A percentile compares a stretch with the other conserved stretches of the same genome.
Conservation (phyloP, 2,888 invertebrate species). For the Eulithis prunata region DNA sequence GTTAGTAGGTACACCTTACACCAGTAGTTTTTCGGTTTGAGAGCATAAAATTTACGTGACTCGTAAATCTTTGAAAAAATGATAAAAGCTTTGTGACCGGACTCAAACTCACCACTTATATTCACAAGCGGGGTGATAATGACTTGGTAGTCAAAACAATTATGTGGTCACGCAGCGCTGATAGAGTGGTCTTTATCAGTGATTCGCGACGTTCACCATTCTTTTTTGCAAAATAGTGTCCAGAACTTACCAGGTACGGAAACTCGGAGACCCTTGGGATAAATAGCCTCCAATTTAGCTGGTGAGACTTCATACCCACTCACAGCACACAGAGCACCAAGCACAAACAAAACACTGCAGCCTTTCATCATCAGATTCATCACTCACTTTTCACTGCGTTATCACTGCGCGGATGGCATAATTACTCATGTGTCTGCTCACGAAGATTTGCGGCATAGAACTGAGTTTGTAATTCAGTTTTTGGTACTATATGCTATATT, state of each 20-base stretch:
- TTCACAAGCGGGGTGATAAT: too few species aligned
- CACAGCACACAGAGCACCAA: conserved; percentile 35
- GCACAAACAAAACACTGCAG: conserved; percentile 6
- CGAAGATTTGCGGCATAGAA: neutral
- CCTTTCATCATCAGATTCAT: conserved; percentile 15
- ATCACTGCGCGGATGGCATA: conserved; percentile 23
- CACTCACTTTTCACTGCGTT: conserved; percentile 34
- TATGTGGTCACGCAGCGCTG: too few species aligned
- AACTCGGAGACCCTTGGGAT: conserved; percentile 85
- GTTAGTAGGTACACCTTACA: too few species aligned
- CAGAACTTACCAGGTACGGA: conserved; percentile 83
- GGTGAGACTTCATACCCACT: conserved; percentile 71
- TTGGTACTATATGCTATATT: neutral
- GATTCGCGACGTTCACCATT: too few species aligned
- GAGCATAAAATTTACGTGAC: too few species aligned
- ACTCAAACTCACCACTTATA: too few species aligned
- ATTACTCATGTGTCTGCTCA: conserved; percentile 11
- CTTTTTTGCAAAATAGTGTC: too few species aligned
- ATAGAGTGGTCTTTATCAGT: too few species aligned
- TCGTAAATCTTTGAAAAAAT: too few species aligned
- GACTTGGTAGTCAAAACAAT: too few species aligned
- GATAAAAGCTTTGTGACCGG: too few species aligned
- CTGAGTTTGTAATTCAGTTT: neutral
- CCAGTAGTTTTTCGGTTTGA: too few species aligned
- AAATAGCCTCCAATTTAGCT: conserved; percentile 83